Percentiles rank a stretch among this genome's conserved stretches.
Conservation (phyloP, 2,888 invertebrate species). For the Julus scanicus region DNA sequence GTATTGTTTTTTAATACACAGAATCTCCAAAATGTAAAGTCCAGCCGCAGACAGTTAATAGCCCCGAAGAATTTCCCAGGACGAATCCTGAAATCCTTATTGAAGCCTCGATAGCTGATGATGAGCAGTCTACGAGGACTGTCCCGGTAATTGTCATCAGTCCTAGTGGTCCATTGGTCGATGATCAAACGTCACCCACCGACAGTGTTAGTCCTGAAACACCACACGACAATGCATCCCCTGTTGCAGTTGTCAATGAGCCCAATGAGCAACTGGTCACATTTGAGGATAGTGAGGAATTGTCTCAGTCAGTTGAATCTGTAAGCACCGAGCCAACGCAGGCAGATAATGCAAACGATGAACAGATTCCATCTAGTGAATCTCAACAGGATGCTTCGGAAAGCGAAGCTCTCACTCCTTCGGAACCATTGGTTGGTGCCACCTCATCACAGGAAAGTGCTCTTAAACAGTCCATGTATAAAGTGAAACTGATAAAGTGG, state of each 20-base stretch:
- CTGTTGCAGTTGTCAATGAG: background rate
- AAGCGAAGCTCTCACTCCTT: background rate
- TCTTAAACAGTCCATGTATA: conserved; percentile 63
- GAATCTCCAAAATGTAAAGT: background rate
- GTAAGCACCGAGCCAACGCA: background rate
- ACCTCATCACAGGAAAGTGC: conserved; percentile 36
- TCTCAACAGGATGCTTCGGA: conserved; percentile 10
- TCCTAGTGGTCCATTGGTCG: background rate
- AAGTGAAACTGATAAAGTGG: conserved; percentile 70
- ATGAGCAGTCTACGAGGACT: background rate
- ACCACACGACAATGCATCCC: background rate
- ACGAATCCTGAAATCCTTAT: background rate
- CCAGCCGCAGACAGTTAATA: background rate
- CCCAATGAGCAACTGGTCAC: background rate
- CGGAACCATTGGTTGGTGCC: background rate
- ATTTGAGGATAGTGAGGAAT: background rate
- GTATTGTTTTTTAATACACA: background rate
- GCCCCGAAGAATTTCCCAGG: background rate
- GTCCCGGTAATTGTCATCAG: conserved; percentile 1
- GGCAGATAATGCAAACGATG: background rate
- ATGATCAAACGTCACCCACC: background rate
- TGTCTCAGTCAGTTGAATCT: background rate
- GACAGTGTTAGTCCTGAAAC: background rate
- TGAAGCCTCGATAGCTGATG: background rate
- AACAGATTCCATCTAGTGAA: conserved; percentile 20